Evolutionary conservation across 2,797 vertebrate genomes (phyloP).

Genomic region (Pelodytes ibericus): DNA sequence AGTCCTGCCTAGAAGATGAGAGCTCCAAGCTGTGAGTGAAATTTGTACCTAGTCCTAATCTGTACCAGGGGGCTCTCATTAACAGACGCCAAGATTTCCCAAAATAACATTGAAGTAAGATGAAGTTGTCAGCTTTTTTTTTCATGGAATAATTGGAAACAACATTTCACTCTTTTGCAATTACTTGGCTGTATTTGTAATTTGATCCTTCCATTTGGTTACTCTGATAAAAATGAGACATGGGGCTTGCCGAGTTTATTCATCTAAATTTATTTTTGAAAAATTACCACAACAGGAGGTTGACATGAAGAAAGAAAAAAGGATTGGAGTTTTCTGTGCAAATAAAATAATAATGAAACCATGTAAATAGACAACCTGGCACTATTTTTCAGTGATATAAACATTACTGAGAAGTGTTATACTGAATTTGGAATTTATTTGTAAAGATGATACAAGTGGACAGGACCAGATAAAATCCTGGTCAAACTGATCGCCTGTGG

Average conservation of each 20-base stretch:
- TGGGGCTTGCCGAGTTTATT: neutral
- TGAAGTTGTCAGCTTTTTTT: slow-evolving; percentile 18
- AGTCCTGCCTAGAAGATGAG: neutral
- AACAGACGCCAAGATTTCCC: slow-evolving; percentile 14
- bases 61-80: slow-evolving; percentile 13
- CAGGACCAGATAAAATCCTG: too few species aligned
- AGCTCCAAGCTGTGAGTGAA: slow-evolving; percentile 14
- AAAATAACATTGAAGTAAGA: slow-evolving; percentile 18
- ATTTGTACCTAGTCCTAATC: slow-evolving; percentile 16
- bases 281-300: neutral
- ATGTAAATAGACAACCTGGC: too few species aligned
- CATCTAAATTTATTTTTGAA: slow-evolving; percentile 10
- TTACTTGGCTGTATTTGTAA: slow-evolving; percentile 22
- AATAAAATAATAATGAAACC: too few species aligned
- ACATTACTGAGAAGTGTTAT: too few species aligned
- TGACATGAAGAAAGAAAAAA: neutral
- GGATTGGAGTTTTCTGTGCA: too few species aligned
- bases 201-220: slow-evolving; percentile 19
- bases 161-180: slow-evolving; percentile 15
- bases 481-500: too few species aligned
- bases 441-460: too few species aligned
- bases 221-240: slow-evolving; percentile 12
- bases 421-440: too few species aligned
- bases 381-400: too few species aligned
- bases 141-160: slow-evolving; percentile 30